phyloP scores from a whole-genome alignment of 2,113 vertebrate species.

The Zosterops lateralis region DNA sequence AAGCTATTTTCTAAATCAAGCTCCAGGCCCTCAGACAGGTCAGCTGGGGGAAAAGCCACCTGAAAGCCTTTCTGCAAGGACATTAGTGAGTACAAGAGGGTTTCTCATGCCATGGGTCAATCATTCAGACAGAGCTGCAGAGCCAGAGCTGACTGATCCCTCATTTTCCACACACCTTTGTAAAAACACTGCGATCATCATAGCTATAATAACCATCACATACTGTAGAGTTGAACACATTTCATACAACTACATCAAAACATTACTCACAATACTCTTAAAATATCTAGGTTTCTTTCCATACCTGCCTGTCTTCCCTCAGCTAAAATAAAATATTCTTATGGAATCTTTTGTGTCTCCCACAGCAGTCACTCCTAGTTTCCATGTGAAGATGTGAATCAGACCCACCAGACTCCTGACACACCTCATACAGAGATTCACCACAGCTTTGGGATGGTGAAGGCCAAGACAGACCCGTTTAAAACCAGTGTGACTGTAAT shows the following conservation, averaged over 20 bases:
- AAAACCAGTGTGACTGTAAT: not conserved
- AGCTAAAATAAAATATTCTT: not conserved
- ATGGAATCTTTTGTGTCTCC: not conserved
- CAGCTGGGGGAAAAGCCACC: not conserved
- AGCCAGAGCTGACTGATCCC: not conserved
- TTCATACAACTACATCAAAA: not conserved
- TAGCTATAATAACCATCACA: not conserved
- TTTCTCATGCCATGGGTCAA: accelerated
- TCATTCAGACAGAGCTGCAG: not conserved
- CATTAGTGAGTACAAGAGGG: not conserved
- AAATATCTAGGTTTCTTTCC: not conserved
- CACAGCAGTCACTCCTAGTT: not conserved
- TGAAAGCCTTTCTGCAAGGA: not conserved
- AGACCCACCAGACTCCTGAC: not conserved
- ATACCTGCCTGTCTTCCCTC: not conserved
- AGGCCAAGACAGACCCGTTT: not conserved
- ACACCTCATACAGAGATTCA: not conserved
- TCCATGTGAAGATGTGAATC: not conserved
- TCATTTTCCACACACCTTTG: not conserved
- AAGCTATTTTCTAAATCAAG: not conserved
- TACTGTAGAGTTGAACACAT: not conserved
- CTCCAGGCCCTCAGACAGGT: not conserved
- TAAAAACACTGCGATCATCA: not conserved
- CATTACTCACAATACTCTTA: not conserved
- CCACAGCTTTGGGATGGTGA: not conserved